A percentile compares a stretch with the other conserved stretches of the same genome.
Evolutionary conservation across 2,113 vertebrate species (phyloP).

Genomic region (Rafetus swinhoei): DNA sequence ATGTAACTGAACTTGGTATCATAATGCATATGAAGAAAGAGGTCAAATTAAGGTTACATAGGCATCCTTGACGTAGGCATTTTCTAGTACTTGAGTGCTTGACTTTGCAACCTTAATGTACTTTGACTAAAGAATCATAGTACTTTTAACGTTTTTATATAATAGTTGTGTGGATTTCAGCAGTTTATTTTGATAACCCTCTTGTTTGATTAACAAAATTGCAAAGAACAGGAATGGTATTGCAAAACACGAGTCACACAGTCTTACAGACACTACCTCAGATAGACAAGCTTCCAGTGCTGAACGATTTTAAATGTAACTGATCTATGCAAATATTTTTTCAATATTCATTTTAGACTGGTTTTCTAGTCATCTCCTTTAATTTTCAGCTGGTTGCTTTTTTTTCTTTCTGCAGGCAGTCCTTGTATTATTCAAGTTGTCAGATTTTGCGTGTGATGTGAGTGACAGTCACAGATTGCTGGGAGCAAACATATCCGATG

Average conservation of each 20-base stretch:
- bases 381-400: conserved; percentile 30
- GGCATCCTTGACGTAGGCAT: background rate
- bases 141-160: background rate
- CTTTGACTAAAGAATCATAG: conserved; percentile 17
- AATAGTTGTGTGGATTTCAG: background rate
- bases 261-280: conserved; percentile 46
- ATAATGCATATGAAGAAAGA: background rate
- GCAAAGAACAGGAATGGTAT: conserved; percentile 44
- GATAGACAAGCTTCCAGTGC: conserved; percentile 36
- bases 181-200: conserved; percentile 60
- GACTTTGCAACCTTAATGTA: background rate
- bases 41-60: background rate
- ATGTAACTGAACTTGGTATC: background rate
- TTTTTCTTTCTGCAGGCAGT: too few species aligned
- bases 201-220: conserved; percentile 52
- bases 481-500: background rate
- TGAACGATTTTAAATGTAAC: conserved; percentile 40
- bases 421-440: background rate
- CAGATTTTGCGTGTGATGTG: too few species aligned
- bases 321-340: conserved; percentile 34
- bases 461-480: too few species aligned
- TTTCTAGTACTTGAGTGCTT: background rate
- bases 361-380: conserved; percentile 20
- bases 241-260: background rate
- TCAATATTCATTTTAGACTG: conserved; percentile 35